These are phyloP conservation scores for Achroia grisella DNA, from an alignment of 1,140 invertebrate species.

Conservation along the genomic window DNA sequence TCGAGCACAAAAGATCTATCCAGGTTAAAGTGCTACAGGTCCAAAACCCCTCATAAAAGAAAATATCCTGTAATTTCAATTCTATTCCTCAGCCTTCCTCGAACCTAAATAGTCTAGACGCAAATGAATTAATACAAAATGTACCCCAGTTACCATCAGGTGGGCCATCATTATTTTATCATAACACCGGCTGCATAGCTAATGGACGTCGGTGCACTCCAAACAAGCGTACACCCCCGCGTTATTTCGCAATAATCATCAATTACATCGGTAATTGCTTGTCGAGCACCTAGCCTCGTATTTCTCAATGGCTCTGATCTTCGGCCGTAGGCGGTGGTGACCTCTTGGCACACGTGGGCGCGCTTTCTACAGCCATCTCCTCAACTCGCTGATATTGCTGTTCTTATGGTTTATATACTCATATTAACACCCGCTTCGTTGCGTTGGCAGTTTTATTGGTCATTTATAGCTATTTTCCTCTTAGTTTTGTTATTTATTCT, in stretches of 20 bases:
- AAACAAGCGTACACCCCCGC: slow-evolving; percentile 14
- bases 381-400: slow-evolving; percentile 3
- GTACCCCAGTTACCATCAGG: too few species aligned
- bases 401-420: slow-evolving; percentile 15
- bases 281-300: slow-evolving; percentile 21
- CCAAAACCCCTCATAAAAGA: too few species aligned
- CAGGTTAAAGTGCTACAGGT: too few species aligned
- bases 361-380: slow-evolving; percentile 36
- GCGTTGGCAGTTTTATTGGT: slow-evolving; percentile 1
- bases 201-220: slow-evolving; percentile 3
- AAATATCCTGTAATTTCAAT: too few species aligned
- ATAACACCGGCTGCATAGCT: slow-evolving; percentile 1
- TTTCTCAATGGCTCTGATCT: slow-evolving; percentile 27
- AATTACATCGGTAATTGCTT: slow-evolving; percentile 28
- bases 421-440: slow-evolving; percentile 11
- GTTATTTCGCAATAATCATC: slow-evolving; percentile 33
- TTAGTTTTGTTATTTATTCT: too few species aligned
- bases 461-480: too few species aligned
- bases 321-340: slow-evolving; percentile 33
- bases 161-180: too few species aligned
- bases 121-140: too few species aligned
- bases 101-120: too few species aligned
- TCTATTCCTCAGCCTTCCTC: too few species aligned
- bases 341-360: slow-evolving; percentile 50
- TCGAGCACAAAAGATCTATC: too few species aligned